A percentile compares a stretch with the other conserved stretches of the same genome.
Conservation (phyloP, 2,797 vertebrate species). For the Fundulus diaphanus region DNA sequence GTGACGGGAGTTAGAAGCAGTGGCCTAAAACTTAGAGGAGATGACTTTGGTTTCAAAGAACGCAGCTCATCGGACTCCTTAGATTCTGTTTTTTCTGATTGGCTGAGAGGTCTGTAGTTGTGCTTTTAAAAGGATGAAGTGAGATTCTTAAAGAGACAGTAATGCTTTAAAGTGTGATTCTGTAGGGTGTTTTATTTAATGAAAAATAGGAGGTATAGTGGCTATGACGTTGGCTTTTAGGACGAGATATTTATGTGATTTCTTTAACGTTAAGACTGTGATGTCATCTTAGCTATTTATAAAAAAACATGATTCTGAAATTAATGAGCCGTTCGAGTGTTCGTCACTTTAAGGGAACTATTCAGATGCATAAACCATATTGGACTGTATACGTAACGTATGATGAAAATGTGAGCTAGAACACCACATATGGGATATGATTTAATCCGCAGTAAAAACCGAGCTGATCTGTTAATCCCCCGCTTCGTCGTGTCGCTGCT, state of each 20-base stretch:
- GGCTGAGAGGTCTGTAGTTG: background rate
- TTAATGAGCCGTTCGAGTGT: background rate
- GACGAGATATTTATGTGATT: background rate
- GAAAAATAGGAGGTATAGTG: background rate
- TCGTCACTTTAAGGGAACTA: background rate
- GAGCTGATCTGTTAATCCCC: background rate
- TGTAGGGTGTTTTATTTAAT: background rate
- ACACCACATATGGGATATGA: no score
- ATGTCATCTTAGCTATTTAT: no score
- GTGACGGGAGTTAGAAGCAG: background rate
- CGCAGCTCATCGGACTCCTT: background rate
- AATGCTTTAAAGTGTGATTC: background rate
- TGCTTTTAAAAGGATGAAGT: background rate
- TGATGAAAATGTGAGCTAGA: no score
- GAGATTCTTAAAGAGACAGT: no score
- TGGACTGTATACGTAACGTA: background rate
- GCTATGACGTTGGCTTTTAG: background rate
- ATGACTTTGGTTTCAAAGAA: background rate
- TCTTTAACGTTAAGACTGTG: background rate
- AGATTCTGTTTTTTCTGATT: background rate
- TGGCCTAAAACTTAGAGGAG: background rate
- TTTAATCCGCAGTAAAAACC: background rate
- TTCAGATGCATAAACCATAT: background rate
- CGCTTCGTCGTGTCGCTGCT: background rate
- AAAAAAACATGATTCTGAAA: no score